Evolutionary conservation across 2,888 invertebrate genomes (phyloP).

Genomic region (Drosophila recens): DNA sequence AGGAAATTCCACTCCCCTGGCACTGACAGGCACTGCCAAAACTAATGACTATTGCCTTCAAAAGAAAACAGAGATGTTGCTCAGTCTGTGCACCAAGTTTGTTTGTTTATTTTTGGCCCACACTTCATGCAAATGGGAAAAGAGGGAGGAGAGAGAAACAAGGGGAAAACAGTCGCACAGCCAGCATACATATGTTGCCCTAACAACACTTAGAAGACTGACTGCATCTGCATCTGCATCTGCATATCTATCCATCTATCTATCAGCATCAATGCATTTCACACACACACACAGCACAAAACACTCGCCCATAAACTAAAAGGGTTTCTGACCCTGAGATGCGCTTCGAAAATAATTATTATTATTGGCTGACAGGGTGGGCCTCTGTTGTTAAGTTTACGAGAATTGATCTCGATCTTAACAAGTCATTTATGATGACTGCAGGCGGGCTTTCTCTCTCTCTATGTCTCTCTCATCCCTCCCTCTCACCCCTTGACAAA

Average conservation of each 20-base stretch:
- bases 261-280: constrained; percentile 69
- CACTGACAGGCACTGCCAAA: constrained; percentile 56
- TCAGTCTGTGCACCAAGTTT: constrained; percentile 57
- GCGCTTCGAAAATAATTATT: constrained; percentile 10
- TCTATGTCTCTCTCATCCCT: not conserved
- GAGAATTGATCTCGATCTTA: constrained; percentile 59
- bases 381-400: constrained; percentile 33
- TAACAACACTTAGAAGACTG: constrained; percentile 40
- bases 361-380: constrained; percentile 47
- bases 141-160: constrained; percentile 7
- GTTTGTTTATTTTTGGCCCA: constrained; percentile 68
- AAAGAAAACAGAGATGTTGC: constrained; percentile 59
- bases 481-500: not conserved
- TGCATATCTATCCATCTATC: constrained; percentile 6
- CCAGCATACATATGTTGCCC: constrained; percentile 46
- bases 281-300: constrained; percentile 37
- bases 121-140: constrained; percentile 69
- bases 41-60: constrained; percentile 76
- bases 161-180: constrained; percentile 14
- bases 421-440: constrained; percentile 36
- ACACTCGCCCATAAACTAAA: constrained; percentile 49
- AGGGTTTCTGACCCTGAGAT: constrained; percentile 77
- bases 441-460: constrained; percentile 1
- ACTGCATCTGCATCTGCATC: constrained; percentile 38
- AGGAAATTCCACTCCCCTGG: not conserved